Percentiles rank a stretch among this genome's conserved stretches.
Evolutionary conservation across 2,888 invertebrate genomes (phyloP).

Genomic region (Tridacna gigas): DNA sequence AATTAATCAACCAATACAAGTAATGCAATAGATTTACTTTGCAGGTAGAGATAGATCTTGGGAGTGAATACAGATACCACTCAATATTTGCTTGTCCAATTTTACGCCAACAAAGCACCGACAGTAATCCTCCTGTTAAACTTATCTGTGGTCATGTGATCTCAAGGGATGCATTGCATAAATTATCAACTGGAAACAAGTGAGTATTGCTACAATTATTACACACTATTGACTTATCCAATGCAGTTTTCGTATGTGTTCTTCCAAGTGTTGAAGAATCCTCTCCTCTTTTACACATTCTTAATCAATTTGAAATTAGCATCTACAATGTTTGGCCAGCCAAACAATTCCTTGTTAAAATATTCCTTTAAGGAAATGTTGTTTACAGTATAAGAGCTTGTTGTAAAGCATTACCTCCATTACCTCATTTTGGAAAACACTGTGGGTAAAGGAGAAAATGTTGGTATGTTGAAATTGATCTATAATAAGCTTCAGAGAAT

Average conservation of each 20-base stretch:
- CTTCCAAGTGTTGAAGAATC: no score
- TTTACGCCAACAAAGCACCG: conserved; percentile 97
- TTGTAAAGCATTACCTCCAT: conserved; percentile 95
- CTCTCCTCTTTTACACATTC: no score
- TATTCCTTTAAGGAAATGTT: no score
- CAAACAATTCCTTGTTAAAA: no score
- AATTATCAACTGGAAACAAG: conserved; percentile 96
- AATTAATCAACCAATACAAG: no score
- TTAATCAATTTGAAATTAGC: no score
- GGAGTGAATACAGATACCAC: conserved; percentile 95
- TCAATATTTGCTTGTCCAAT: conserved; percentile 99
- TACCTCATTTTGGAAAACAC: conserved; percentile 94
- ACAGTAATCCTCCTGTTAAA: conserved; percentile 98
- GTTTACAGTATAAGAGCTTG: conserved; percentile 91
- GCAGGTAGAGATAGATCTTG: conserved; percentile 97
- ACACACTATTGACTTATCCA: no score
- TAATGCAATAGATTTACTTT: background rate
- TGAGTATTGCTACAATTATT: conserved; percentile 86
- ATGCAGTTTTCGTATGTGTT: no score
- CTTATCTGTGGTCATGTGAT: conserved; percentile 99
- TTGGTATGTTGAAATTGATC: conserved; percentile 88
- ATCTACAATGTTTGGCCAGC: no score
- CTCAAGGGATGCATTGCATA: conserved; percentile 97
- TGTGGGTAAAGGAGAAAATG: conserved; percentile 91
- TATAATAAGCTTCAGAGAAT: no score